phyloP scores from a whole-genome alignment of 2,113 vertebrate species.

The Pachycephala philippinensis region DNA sequence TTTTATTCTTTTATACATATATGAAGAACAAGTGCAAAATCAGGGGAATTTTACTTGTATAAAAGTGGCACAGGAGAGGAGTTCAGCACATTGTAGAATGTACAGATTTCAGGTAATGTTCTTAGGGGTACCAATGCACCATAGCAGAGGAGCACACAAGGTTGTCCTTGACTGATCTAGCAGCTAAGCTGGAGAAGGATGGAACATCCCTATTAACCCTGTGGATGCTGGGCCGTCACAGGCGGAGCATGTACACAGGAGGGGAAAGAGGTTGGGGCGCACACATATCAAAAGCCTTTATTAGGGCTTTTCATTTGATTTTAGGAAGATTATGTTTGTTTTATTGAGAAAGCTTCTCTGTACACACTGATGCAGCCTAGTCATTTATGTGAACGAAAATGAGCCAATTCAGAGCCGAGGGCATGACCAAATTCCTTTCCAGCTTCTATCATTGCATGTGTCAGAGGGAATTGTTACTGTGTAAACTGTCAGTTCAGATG shows the following conservation, averaged over 20 bases:
- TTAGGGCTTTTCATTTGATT: neutral
- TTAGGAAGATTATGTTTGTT: neutral
- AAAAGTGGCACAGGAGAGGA: neutral
- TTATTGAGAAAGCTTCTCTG: neutral
- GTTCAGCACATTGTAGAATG: neutral
- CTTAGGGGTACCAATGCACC: neutral
- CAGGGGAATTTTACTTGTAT: neutral
- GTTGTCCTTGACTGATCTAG: neutral
- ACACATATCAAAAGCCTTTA: neutral
- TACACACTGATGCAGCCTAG: neutral
- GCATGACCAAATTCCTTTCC: neutral
- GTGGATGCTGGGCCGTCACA: neutral
- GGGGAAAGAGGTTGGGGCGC: neutral
- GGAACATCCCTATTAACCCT: neutral
- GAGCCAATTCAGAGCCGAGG: neutral
- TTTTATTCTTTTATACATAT: neutral
- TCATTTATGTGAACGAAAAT: neutral
- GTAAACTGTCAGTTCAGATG: neutral
- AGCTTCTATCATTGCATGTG: neutral
- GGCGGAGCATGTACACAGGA: accelerated
- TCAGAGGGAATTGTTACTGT: neutral
- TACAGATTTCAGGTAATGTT: neutral
- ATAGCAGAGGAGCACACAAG: neutral
- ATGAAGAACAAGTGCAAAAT: neutral
- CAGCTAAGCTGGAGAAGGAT: neutral